Conservation (phyloP, 2,113 vertebrate genomes). For the Cercocebus atys region DNA sequence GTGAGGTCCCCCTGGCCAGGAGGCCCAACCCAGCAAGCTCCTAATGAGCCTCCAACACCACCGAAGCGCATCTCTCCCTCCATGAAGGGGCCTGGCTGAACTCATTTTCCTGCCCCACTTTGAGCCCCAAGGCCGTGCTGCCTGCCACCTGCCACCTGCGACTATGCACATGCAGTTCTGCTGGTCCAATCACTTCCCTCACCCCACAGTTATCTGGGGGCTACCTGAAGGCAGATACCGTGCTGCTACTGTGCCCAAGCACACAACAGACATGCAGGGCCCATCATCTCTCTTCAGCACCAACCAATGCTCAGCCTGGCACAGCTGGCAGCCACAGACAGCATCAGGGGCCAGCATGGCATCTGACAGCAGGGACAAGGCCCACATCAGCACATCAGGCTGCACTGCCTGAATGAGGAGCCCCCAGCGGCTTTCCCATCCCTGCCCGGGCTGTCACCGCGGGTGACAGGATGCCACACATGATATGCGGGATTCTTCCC, state of each 20-base stretch:
- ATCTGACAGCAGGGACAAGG: not conserved
- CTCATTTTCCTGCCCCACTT: not conserved
- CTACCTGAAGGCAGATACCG: not conserved
- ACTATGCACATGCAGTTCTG: too few relatives aligned
- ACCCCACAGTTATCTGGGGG: not conserved
- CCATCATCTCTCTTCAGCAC: not conserved
- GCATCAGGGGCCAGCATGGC: accelerated
- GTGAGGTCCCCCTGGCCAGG: not conserved
- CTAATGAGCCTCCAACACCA: not conserved
- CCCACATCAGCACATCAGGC: accelerated
- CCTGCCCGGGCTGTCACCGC: not conserved
- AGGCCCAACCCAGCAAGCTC: not conserved
- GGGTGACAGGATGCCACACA: not conserved
- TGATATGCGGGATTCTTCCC: accelerated
- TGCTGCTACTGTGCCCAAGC: too few relatives aligned
- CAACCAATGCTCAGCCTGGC: not conserved
- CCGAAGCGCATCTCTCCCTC: not conserved
- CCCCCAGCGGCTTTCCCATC: not conserved
- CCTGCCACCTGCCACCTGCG: accelerated
- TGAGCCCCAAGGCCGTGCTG: not conserved
- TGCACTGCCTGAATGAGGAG: not conserved
- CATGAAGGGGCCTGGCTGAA: not conserved
- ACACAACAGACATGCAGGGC: accelerated
- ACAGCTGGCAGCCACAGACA: not conserved
- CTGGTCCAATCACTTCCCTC: accelerated